phyloP scores from a whole-genome alignment of 2,113 vertebrate genomes.

The Promerops cafer region DNA sequence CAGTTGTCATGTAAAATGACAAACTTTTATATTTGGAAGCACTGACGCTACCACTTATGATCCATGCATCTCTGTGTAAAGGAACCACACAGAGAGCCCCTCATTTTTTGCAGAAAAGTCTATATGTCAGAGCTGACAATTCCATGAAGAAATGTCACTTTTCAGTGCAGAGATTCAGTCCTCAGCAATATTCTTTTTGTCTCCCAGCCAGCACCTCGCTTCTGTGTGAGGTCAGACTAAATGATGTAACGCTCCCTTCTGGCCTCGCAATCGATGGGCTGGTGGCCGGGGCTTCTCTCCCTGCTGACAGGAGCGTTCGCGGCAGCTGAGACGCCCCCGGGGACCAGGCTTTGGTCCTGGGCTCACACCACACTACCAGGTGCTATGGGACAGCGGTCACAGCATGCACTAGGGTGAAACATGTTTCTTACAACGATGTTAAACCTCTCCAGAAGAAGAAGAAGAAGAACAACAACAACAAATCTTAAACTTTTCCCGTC shows the following conservation, averaged over 20 bases:
- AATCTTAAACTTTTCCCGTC: neutral
- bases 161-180: neutral
- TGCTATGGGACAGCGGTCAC: neutral
- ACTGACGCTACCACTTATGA: neutral
- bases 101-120: neutral
- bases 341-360: neutral
- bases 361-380: neutral
- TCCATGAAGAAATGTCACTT: neutral
- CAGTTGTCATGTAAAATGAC: neutral
- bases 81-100: neutral
- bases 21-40: neutral
- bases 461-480: neutral
- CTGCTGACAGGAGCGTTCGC: neutral
- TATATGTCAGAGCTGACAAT: neutral
- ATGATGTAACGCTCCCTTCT: slow-evolving; percentile 5
- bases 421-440: neutral
- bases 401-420: neutral
- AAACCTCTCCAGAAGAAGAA: neutral
- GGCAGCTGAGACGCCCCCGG: slow-evolving; percentile 17
- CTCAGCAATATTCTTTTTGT: neutral
- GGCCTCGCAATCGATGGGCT: neutral
- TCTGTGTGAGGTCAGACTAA: neutral
- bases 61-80: neutral
- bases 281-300: neutral
- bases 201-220: neutral